Evolutionary conservation across 1,140 invertebrate species (phyloP).

Genomic region (Dendroctonus valens): DNA sequence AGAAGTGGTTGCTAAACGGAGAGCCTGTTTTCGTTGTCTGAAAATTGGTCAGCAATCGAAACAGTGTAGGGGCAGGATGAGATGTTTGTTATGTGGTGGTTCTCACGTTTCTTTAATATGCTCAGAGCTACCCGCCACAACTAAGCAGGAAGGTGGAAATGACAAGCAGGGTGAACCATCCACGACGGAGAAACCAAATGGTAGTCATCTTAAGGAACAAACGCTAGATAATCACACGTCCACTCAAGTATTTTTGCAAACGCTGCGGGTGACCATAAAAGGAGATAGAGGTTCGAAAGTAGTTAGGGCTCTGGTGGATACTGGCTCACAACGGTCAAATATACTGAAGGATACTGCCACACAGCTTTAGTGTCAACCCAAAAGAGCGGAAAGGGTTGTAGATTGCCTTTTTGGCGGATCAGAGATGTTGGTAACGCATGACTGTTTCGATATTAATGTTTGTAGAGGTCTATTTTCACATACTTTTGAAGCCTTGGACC

Average conservation of each 20-base stretch:
- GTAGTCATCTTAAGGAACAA: no score
- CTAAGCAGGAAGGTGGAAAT: background rate
- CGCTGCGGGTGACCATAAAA: no score
- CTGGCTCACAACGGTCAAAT: slow-evolving; percentile 1
- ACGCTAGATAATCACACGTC: background rate
- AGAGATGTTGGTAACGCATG: background rate
- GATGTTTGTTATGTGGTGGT: background rate
- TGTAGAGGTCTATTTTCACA: slow-evolving; percentile 8
- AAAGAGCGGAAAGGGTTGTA: background rate
- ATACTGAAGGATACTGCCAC: background rate
- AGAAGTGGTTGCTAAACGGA: background rate
- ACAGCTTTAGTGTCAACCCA: background rate
- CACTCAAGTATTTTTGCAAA: slow-evolving; percentile 3
- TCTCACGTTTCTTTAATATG: background rate
- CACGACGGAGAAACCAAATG: no score
- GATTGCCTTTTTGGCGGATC: slow-evolving; percentile 22
- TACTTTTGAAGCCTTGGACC: no score
- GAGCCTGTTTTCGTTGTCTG: background rate
- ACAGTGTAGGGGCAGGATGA: slow-evolving; percentile 1
- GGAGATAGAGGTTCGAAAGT: no score
- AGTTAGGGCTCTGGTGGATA: slow-evolving; percentile 4
- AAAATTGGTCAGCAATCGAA: background rate
- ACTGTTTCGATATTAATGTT: background rate
- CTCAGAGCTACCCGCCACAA: background rate
- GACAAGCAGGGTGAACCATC: no score